Conservation (phyloP, 2,113 vertebrate genomes). For the Ameiurus melas region DNA sequence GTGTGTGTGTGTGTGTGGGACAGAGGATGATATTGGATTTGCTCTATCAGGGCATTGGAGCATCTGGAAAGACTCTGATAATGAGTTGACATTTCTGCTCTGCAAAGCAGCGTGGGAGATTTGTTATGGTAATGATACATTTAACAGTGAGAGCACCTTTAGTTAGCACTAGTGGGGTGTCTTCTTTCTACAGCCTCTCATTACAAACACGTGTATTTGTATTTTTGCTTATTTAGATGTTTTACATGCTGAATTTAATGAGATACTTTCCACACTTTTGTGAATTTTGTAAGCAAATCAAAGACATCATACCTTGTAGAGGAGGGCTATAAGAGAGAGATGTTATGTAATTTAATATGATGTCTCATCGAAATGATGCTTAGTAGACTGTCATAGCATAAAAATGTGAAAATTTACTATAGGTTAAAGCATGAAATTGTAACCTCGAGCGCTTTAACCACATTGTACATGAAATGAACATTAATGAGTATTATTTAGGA, state of each 20-base stretch:
- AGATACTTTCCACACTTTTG: background rate
- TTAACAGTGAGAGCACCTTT: conserved; percentile 22
- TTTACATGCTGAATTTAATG: conserved; percentile 28
- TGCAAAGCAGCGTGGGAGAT: conserved; percentile 20
- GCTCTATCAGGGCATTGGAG: background rate
- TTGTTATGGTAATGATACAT: conserved; percentile 38
- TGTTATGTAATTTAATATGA: background rate
- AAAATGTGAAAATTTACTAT: background rate
- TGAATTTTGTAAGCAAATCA: background rate
- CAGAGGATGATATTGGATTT: background rate
- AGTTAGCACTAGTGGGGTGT: background rate
- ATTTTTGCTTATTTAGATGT: background rate
- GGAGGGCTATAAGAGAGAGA: background rate
- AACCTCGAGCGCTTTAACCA: background rate
- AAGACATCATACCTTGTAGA: background rate
- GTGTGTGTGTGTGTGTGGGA: background rate
- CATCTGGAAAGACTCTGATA: conserved; percentile 14
- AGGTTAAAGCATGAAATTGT: background rate
- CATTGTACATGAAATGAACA: background rate
- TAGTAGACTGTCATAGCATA: background rate
- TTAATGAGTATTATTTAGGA: background rate
- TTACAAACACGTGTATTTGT: conserved; percentile 1
- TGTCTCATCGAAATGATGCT: background rate
- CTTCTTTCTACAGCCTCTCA: conserved; percentile 12
- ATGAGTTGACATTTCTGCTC: conserved; percentile 37